These are phyloP conservation scores for Drosophila picticornis DNA, from an alignment of 2,888 invertebrate species.

Conservation along the genomic window DNA sequence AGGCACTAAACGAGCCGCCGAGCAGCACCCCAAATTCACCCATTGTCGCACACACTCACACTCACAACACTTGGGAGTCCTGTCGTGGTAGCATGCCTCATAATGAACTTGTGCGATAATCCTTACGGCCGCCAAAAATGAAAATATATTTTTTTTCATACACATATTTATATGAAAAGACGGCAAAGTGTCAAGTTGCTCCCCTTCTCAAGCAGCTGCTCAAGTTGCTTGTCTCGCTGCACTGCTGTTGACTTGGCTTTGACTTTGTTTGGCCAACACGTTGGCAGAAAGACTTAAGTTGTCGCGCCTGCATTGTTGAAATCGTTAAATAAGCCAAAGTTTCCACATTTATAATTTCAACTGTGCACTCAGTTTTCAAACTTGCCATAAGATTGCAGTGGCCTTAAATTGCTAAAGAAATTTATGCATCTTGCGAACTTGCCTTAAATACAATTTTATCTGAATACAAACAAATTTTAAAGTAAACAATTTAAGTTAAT, in stretches of 20 bases:
- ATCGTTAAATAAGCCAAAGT: neutral
- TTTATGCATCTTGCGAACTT: neutral
- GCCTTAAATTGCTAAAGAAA: neutral
- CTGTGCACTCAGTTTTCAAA: neutral
- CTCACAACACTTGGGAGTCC: constrained; percentile 42
- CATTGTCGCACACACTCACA: neutral
- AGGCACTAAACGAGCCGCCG: constrained; percentile 25
- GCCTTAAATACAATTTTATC: neutral
- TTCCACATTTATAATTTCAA: neutral
- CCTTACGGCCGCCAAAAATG: constrained; percentile 56
- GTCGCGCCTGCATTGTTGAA: constrained; percentile 1
- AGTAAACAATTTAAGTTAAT: neutral
- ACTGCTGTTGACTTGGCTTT: constrained; percentile 34
- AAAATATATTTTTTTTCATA: constrained; percentile 9
- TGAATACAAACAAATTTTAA: neutral
- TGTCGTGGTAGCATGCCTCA: constrained; percentile 60
- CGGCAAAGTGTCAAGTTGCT: constrained; percentile 62
- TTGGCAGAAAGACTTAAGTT: constrained; percentile 8
- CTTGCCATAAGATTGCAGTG: neutral
- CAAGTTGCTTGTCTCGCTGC: constrained; percentile 16
- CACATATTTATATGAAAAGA: constrained; percentile 15
- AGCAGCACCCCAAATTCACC: constrained; percentile 16
- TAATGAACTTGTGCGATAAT: constrained; percentile 80
- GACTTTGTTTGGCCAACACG: constrained; percentile 33
- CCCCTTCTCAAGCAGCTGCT: constrained; percentile 1